A percentile compares a stretch with the other conserved stretches of the same genome.
These are phyloP conservation scores for Glyptemys insculpta DNA, from an alignment of 2,797 vertebrate genomes.

Conservation along the genomic window DNA sequence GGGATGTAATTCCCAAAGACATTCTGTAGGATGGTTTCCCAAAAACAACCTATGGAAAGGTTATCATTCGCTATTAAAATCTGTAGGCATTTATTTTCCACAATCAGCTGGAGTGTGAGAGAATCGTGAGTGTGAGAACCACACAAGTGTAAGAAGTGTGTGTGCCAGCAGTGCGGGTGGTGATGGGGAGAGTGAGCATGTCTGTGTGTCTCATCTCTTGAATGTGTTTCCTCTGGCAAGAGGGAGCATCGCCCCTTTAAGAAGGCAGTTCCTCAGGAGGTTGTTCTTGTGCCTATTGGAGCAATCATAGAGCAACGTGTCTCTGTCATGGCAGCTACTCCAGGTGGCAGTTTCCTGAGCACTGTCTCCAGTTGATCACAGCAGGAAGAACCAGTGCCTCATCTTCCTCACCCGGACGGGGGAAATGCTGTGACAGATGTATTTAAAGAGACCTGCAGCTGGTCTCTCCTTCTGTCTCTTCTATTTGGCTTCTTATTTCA, in stretches of 20 bases:
- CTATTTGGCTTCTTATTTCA: constrained; percentile 89
- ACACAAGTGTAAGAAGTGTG: not conserved
- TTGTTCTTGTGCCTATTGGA: constrained; percentile 41
- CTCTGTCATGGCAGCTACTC: constrained; percentile 16
- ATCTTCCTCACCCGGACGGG: not conserved
- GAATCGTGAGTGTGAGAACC: not conserved
- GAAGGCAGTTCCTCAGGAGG: constrained; percentile 1
- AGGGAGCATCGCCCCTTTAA: constrained; percentile 55
- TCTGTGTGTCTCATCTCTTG: not conserved
- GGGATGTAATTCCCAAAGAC: not conserved
- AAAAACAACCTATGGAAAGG: not conserved
- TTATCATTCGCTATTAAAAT: not conserved
- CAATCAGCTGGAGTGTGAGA: not conserved
- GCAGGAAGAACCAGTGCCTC: not conserved
- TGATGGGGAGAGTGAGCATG: not conserved
- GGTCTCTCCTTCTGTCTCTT: constrained; percentile 86
- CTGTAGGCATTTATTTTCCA: not conserved
- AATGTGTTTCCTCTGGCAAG: fast-evolving
- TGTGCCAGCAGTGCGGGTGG: not conserved
- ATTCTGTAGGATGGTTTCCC: not conserved
- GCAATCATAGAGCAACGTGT: constrained; percentile 57
- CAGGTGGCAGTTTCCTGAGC: not conserved
- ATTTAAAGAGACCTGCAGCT: constrained; percentile 76
- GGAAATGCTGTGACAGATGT: constrained; percentile 79
- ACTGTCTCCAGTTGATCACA: not conserved